Percentiles rank a stretch among this genome's conserved stretches.
phyloP scores from a whole-genome alignment of 2,888 invertebrate genomes.

The Doris montereyensis region DNA sequence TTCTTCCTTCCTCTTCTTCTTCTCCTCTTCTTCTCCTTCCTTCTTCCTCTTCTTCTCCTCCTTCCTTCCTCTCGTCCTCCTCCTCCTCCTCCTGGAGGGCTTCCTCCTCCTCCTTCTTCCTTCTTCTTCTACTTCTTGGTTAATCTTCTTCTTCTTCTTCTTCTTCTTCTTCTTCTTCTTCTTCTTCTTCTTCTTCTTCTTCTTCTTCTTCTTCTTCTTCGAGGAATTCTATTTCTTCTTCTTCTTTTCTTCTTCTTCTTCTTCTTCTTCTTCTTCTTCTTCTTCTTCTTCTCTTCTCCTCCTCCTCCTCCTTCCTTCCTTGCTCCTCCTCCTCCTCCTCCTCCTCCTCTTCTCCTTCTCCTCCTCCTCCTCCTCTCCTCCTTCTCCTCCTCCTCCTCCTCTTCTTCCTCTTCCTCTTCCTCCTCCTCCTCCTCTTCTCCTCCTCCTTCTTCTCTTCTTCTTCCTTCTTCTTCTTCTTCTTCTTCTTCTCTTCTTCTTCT shows the following conservation, averaged over 20 bases:
- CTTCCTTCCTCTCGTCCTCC: background rate
- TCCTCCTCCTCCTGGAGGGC: background rate
- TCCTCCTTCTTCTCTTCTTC: no score
- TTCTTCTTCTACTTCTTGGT: background rate
- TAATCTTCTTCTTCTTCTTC: background rate
- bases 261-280: background rate
- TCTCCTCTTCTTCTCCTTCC: background rate
- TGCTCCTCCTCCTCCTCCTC: no score
- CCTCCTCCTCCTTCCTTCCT: background rate
- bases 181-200: background rate
- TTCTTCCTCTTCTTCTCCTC: background rate
- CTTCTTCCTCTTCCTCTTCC: no score
- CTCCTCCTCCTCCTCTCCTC: no score
- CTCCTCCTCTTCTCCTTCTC: no score
- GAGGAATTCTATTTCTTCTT: background rate
- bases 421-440: no score
- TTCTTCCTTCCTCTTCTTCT: background rate
- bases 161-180: background rate
- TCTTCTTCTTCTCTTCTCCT: background rate
- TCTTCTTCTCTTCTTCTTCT: no score
- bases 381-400: no score
- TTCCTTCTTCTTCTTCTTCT: no score
- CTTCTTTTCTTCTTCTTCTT: background rate
- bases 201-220: no score
- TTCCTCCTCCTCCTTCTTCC: background rate